These are phyloP conservation scores for Loripinus fragilis DNA, from an alignment of 2,888 invertebrate species.

Conservation along the genomic window DNA sequence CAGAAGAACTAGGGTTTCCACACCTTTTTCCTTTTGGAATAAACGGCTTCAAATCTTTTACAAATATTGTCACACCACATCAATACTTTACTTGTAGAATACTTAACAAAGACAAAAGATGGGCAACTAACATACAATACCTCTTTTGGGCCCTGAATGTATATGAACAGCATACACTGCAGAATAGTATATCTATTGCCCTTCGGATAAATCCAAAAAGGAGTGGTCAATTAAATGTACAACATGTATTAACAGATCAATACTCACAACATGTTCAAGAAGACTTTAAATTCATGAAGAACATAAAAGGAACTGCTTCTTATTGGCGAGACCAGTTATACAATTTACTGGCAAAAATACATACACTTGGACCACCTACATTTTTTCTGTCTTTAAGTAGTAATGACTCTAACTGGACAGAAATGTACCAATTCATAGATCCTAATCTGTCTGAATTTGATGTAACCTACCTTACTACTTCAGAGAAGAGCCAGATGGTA, in stretches of 20 bases:
- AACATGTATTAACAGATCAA: slow-evolving; percentile 8
- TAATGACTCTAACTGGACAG: slow-evolving; percentile 37
- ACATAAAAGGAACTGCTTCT: slow-evolving; percentile 38
- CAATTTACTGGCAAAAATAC: slow-evolving; percentile 38
- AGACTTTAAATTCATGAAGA: slow-evolving; percentile 46
- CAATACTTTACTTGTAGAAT: slow-evolving; percentile 37
- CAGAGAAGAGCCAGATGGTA: neutral
- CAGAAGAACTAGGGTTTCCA: slow-evolving; percentile 41
- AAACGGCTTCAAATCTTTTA: slow-evolving; percentile 12
- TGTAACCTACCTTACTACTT: slow-evolving; percentile 10
- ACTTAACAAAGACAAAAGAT: slow-evolving; percentile 30
- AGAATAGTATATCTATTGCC: slow-evolving; percentile 28
- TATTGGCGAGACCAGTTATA: slow-evolving; percentile 41
- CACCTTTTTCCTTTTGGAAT: slow-evolving; percentile 34
- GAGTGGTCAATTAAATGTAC: slow-evolving; percentile 1
- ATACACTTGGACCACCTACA: slow-evolving; percentile 39
- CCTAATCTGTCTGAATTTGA: slow-evolving; percentile 16
- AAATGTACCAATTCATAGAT: slow-evolving; percentile 34
- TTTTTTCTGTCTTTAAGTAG: slow-evolving; percentile 41
- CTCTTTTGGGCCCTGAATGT: slow-evolving; percentile 42
- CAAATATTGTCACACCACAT: slow-evolving; percentile 11
- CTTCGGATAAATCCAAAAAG: slow-evolving; percentile 20
- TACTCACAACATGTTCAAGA: slow-evolving; percentile 23
- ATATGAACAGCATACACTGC: slow-evolving; percentile 32
- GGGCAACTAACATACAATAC: slow-evolving; percentile 28